Conservation (phyloP, 2,888 invertebrate species). For the Tinea semifulvella region DNA sequence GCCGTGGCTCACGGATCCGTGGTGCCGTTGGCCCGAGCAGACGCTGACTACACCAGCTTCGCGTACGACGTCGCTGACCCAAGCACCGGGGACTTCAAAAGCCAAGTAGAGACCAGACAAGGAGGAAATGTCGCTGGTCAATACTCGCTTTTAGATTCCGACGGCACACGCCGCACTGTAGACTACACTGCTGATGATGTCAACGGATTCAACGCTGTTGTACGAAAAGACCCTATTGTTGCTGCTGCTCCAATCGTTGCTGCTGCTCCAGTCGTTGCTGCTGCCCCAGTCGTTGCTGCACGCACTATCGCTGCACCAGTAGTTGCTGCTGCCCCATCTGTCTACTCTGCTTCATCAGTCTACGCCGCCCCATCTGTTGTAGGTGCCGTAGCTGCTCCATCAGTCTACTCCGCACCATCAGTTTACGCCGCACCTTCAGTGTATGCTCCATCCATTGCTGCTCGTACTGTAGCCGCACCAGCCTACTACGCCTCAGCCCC, state of each 20-base stretch:
- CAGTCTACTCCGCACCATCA: conserved; percentile 22
- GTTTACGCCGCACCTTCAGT: conserved; percentile 25
- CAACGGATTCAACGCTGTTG: conserved; percentile 68
- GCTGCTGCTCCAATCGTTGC: conserved; percentile 35
- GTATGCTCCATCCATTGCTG: conserved; percentile 21
- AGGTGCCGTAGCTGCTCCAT: conserved; percentile 21
- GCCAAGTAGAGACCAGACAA: conserved; percentile 61
- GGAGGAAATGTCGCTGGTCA: conserved; percentile 63
- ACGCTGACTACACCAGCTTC: conserved; percentile 59
- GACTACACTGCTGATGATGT: conserved; percentile 66
- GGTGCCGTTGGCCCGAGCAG: conserved; percentile 62
- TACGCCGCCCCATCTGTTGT: conserved; percentile 21
- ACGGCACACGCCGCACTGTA: conserved; percentile 64
- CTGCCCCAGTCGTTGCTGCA: conserved; percentile 29
- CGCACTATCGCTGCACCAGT: conserved; percentile 21
- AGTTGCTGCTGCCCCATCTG: conserved; percentile 21
- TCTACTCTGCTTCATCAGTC: conserved; percentile 20
- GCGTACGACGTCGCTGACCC: conserved; percentile 67
- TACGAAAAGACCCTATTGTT: conserved; percentile 57
- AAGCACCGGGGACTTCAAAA: conserved; percentile 66
- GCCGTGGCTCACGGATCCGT: conserved; percentile 51
- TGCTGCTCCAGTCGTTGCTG: conserved; percentile 33
- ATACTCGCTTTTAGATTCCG: conserved; percentile 63
- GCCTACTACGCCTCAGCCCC: conserved; percentile 18
- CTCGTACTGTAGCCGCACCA: conserved; percentile 21